Percentiles rank a stretch among this genome's conserved stretches.
phyloP scores from a whole-genome alignment of 2,888 invertebrate genomes.

The Acanthosoma haemorrhoidale region DNA sequence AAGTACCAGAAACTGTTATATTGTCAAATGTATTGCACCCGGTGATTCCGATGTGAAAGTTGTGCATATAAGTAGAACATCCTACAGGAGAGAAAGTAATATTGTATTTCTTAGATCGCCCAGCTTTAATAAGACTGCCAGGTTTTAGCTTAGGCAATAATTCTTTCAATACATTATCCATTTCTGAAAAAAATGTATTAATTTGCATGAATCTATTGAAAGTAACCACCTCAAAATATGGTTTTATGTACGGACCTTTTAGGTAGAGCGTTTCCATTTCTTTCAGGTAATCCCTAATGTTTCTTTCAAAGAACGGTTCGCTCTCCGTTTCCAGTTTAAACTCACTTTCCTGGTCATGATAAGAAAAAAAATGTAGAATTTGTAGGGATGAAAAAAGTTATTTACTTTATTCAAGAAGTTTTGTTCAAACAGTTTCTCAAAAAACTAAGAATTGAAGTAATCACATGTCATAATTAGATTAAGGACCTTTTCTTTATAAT shows the following conservation, averaged over 20 bases:
- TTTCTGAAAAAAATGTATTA: neutral
- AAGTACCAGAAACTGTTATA: neutral
- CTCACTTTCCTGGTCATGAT: too few species aligned
- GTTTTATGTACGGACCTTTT: neutral
- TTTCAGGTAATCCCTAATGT: neutral
- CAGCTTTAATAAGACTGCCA: neutral
- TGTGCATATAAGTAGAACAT: neutral
- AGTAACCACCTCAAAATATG: neutral
- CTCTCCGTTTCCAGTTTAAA: too few species aligned
- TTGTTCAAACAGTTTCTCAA: too few species aligned
- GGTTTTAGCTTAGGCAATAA: neutral
- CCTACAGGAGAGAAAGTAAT: neutral
- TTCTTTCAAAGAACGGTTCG: too few species aligned
- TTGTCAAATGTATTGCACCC: neutral
- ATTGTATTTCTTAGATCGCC: neutral
- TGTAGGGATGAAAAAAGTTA: too few species aligned
- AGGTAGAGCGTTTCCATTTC: neutral
- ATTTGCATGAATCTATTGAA: neutral
- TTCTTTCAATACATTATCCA: neutral
- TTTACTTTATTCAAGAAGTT: too few species aligned
- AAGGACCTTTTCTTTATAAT: too few species aligned
- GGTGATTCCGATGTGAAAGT: neutral
- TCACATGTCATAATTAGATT: too few species aligned
- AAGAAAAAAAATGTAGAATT: too few species aligned
- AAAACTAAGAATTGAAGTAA: too few species aligned